Base-by-base conservation (phyloP, 2,113 vertebrate genomes). In the Furnarius figulus region DNA sequence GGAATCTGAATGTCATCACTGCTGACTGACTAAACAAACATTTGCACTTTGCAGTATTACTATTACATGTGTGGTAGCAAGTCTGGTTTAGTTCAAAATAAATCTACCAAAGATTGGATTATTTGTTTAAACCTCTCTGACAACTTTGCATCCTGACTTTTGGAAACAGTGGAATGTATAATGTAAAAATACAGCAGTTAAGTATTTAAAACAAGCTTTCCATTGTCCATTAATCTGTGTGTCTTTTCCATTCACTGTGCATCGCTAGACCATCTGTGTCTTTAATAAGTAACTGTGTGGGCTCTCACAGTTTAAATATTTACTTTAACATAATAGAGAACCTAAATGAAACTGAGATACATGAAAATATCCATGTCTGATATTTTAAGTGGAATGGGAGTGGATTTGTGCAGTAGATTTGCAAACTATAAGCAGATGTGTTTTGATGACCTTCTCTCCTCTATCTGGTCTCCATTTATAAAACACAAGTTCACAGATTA, bases 271-370 rank as follows among this genome's bases (percentile, higher is more conserved):
- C 88, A 90, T 89, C 93, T 95, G 59, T 93, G 84, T 56, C 90
- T 89, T 87, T 97, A 95, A 93, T 95, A 86, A 92, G 92, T 96
- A 88, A 92, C 96, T 96, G 19, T 80, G 59, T 77, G 76, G 85
- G 46, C 68, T 95, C 56, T 66, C 0, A 0, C 40, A 65, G 93
- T 94, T 97, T 93, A 95, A 96, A 89, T 92, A 95, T 92, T 96
- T 93, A 86, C 76, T 84, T 88, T 50, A 89, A 91, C 92, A 78
- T 88, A 80, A 71, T 63, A 81, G 49, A 92, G 44, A 79, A 61
- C 74, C 55, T n/a, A 53, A 86, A 88, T 71, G 39, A 90, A 90
- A 67, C 73, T 72, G 55, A 86, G 83, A 81, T 71, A 85, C 25
- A 93, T 96, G 83, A 71, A 65, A 95, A 91, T 88, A 96, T 73